A percentile compares a stretch with the other conserved stretches of the same genome.
Conservation (phyloP, 2,888 invertebrate species). For the Dasysyrphus albostriatus region DNA sequence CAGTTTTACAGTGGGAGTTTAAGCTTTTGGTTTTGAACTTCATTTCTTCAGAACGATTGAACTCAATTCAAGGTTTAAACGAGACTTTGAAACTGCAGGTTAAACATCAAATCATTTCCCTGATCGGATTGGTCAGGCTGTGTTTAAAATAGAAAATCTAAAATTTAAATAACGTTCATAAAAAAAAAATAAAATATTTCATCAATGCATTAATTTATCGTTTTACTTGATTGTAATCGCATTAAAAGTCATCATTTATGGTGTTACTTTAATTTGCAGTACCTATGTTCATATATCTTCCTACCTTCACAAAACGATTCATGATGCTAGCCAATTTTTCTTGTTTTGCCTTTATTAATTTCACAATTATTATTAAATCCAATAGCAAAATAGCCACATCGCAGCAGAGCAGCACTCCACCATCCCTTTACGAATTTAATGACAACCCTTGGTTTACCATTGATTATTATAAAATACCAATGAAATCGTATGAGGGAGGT, state of each 20-base stretch:
- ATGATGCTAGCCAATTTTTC: not conserved
- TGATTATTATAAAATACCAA: not conserved
- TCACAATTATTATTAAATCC: conserved; percentile 7
- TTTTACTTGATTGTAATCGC: not conserved
- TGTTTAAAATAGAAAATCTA: not conserved
- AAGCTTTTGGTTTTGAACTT: too few relatives aligned
- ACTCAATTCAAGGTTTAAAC: too few relatives aligned
- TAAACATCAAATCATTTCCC: too few relatives aligned
- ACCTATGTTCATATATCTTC: too few relatives aligned
- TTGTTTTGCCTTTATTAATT: conserved; percentile 1
- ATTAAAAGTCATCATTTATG: conserved; percentile 6
- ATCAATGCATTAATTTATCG: not conserved
- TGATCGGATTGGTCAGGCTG: too few relatives aligned
- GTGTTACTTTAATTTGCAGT: not conserved
- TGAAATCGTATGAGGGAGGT: not conserved
- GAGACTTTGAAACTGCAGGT: too few relatives aligned
- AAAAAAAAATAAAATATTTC: not conserved
- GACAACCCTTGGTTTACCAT: conserved; percentile 3
- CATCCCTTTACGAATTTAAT: conserved; percentile 8
- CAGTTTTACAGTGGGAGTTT: too few relatives aligned
- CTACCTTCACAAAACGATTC: too few relatives aligned
- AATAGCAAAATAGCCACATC: not conserved
- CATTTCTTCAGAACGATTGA: too few relatives aligned
- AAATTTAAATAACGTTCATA: not conserved
- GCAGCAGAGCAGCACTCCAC: not conserved